Percentiles rank a stretch among this genome's conserved stretches.
phyloP scores from a whole-genome alignment of 1,140 invertebrate genomes.

The Bombus superbus region DNA sequence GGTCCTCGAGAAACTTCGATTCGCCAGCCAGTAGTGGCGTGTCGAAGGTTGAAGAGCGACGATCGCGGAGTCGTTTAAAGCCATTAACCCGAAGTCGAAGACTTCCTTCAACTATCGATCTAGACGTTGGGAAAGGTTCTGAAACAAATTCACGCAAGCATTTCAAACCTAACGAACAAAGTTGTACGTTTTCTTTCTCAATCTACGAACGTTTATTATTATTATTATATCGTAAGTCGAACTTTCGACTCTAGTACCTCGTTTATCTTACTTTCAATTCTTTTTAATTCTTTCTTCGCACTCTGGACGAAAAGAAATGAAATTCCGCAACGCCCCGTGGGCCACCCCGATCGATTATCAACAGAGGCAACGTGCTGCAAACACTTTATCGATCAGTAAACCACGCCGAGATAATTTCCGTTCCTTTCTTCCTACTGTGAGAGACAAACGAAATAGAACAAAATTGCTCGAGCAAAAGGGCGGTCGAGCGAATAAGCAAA shows the following conservation, averaged over 20 bases:
- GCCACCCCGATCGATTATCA: constrained; percentile 33
- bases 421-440: background rate
- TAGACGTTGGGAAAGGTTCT: background rate
- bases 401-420: constrained; percentile 16
- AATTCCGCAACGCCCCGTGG: constrained; percentile 25
- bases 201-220: background rate
- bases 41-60: background rate
- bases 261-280: background rate
- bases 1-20: background rate
- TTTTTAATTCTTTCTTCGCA: background rate
- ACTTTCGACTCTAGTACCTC: too few relatives aligned
- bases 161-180: background rate
- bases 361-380: constrained; percentile 40
- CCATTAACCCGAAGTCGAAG: constrained; percentile 16
- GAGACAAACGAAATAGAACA: constrained; percentile 9
- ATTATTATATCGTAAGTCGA: background rate
- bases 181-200: background rate
- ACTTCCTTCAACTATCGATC: constrained; percentile 9
- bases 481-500: background rate
- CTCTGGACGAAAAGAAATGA: constrained; percentile 1
- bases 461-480: background rate
- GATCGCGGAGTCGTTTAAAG: constrained; percentile 6
- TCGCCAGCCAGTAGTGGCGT: background rate
- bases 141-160: background rate
- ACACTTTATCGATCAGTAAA: constrained; percentile 50